Evolutionary conservation across 2,113 vertebrate species (phyloP).

Genomic region (Seriola rivoliana): DNA sequence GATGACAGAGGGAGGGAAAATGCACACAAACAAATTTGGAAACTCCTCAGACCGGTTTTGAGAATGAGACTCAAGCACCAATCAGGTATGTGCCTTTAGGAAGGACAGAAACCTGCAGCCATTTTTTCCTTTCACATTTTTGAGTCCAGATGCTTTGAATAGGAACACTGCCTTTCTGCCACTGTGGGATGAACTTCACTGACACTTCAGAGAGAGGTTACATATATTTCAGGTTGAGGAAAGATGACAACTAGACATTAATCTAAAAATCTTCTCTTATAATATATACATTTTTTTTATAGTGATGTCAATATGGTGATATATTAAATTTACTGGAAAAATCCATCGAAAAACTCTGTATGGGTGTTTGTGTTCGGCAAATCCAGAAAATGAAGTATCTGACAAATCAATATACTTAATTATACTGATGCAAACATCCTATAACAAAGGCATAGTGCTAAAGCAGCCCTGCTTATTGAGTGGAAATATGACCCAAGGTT

Average conservation of each 20-base stretch:
- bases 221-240: no score
- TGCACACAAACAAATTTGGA: conserved; percentile 48
- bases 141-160: neutral
- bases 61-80: neutral
- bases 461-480: no score
- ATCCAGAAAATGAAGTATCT: neutral
- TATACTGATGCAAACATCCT: neutral
- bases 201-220: neutral
- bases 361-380: neutral
- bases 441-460: neutral
- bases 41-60: conserved; percentile 63
- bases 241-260: no score
- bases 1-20: conserved; percentile 24
- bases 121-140: neutral
- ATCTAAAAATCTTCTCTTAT: no score
- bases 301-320: no score
- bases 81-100: neutral
- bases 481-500: neutral
- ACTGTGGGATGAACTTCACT: neutral
- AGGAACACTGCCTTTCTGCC: neutral
- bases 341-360: neutral
- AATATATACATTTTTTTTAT: no score
- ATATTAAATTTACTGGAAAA: neutral
- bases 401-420: no score
- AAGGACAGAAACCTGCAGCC: neutral